Percentiles rank a stretch among this genome's conserved stretches.
These are phyloP conservation scores for Hapalemur alaotrensis DNA, from an alignment of 2,797 vertebrate genomes.

Conservation along the genomic window DNA sequence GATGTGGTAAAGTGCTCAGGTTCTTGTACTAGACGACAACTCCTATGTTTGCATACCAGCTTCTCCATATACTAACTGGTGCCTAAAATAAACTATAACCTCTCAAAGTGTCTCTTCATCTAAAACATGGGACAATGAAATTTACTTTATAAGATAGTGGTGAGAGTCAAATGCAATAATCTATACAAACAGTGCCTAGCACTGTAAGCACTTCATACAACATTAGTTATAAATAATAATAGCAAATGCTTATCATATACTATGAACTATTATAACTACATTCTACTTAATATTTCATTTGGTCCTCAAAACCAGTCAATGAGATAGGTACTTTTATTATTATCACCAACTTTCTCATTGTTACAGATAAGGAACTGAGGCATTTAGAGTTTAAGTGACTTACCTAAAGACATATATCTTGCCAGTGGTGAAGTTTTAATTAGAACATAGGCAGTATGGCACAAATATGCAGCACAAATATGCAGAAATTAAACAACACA, in stretches of 20 bases:
- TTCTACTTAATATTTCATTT: not conserved
- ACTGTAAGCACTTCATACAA: not conserved
- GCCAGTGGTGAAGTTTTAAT: not conserved
- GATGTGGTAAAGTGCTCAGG: not conserved
- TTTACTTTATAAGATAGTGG: not conserved
- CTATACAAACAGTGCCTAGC: not conserved
- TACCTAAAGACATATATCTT: not conserved
- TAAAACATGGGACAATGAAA: not conserved
- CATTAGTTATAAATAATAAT: not conserved
- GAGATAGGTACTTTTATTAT: not conserved
- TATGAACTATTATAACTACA: not conserved
- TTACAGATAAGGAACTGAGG: not conserved
- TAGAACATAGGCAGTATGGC: not conserved
- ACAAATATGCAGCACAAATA: not conserved
- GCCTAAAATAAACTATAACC: not conserved
- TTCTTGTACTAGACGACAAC: not conserved
- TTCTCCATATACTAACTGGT: not conserved
- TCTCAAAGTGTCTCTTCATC: not conserved
- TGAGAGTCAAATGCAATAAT: not conserved
- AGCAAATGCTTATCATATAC: not conserved
- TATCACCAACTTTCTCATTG: not conserved
- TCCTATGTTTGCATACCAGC: not conserved
- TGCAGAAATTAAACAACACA: not conserved
- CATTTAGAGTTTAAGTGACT: not conserved
- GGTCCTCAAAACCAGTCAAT: not conserved